Evolutionary conservation across 1,140 invertebrate species (phyloP).

Genomic region (Oryzaephilus surinamensis): DNA sequence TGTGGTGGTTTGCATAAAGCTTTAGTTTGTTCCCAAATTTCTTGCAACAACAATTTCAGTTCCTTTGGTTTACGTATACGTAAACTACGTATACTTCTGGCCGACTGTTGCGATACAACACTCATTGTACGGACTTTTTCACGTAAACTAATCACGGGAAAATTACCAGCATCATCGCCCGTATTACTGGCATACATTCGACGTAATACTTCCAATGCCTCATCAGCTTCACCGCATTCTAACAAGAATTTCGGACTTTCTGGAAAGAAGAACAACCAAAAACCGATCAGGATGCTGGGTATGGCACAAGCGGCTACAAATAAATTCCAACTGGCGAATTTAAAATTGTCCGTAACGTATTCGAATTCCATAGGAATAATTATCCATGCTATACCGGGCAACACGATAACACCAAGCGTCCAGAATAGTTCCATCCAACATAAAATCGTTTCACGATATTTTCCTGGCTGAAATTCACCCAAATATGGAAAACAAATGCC

Average conservation of each 20-base stretch:
- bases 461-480: constrained; percentile 64
- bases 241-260: constrained; percentile 79
- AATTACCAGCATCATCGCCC: constrained; percentile 50
- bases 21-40: constrained; percentile 57
- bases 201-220: constrained; percentile 55
- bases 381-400: constrained; percentile 64
- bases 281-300: constrained; percentile 49
- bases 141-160: constrained; percentile 56
- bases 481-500: constrained; percentile 66
- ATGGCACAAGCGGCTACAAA: constrained; percentile 58
- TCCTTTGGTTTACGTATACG: constrained; percentile 56
- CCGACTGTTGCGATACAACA: constrained; percentile 44
- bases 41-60: constrained; percentile 48
- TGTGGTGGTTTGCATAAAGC: constrained; percentile 56
- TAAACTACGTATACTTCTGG: constrained; percentile 45
- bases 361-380: constrained; percentile 56
- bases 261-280: constrained; percentile 65
- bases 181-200: constrained; percentile 61
- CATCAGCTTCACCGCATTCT: constrained; percentile 61
- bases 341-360: constrained; percentile 43
- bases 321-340: constrained; percentile 64
- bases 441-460: constrained; percentile 60
- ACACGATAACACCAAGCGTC: constrained; percentile 58
- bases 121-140: constrained; percentile 55
- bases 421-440: constrained; percentile 75